Base-by-base conservation (phyloP, 2,797 vertebrate species). In the Clarias fuscus region DNA sequence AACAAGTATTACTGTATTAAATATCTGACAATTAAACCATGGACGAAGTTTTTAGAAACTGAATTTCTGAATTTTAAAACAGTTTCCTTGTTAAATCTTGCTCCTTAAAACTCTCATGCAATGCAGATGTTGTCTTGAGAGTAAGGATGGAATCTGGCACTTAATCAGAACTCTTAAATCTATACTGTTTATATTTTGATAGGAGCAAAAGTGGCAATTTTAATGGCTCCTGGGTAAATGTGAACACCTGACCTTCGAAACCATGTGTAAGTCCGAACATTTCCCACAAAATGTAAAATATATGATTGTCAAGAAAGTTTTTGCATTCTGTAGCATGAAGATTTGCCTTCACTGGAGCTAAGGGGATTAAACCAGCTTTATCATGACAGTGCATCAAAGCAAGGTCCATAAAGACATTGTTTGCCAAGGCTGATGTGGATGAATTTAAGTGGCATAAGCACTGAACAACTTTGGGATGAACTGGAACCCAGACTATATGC, bases 1-100 rank as follows among this genome's bases (percentile, higher is more conserved):
- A 81, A 81, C 43, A 40, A 15, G 27, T n/a, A 65, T 80, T 80
- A 64, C 61, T 81, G 61, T 81, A 13, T 18, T 81, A n/a, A 65
- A 27, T 65, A 65, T 65, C 61, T n/a, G 37, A 18, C 61, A 27
- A 43, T 59, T 33, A 58, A 30, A 30, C 8, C 75, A 56, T 4
- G n/a, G 40, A 53, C 14, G 24, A 48, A 27, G 24, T 59, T 76
- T 53, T 58, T 27, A 61, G 37, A 30, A 17, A 30, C 13, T 14
- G 13, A 30, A 7, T 18, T 14, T 20, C 0, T 71, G 33, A 71
- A 71, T 43, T 72, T 43, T 14, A 13, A 48, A 78, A 33, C 5
- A 24, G n/a, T 76, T 22, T 77, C 53, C 33, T 4, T 78, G 30
- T 20, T 13, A 1, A 79, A 40, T 13, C 1, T 33, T 43, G 59